These are phyloP conservation scores for Leucopternis melanops DNA, from an alignment of 2,113 vertebrate genomes.

Conservation along the genomic window DNA sequence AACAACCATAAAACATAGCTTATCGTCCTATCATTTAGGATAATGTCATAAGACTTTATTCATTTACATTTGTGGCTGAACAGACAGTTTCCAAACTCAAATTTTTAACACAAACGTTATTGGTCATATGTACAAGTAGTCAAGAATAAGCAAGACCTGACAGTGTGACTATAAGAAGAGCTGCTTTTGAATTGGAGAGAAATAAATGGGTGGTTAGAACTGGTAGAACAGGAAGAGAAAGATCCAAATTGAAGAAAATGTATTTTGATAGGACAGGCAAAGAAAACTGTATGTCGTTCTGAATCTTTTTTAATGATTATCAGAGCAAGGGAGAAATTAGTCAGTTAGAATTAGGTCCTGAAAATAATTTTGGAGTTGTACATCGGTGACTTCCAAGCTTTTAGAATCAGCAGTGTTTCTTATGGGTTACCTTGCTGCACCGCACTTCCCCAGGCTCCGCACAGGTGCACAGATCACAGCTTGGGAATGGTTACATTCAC, in stretches of 20 bases:
- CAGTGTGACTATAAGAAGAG: not conserved
- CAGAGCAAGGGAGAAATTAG: not conserved
- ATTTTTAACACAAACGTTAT: not conserved
- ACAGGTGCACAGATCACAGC: not conserved
- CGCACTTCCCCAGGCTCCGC: not conserved
- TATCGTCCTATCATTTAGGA: not conserved
- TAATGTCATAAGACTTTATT: not conserved
- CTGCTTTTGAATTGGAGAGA: not conserved
- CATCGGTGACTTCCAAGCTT: not conserved
- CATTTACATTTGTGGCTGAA: not conserved
- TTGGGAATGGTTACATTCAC: not conserved
- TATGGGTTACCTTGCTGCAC: not conserved
- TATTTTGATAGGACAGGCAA: not conserved
- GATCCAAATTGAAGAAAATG: not conserved
- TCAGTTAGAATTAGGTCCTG: not conserved
- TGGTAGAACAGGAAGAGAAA: not conserved
- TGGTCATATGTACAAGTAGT: not conserved
- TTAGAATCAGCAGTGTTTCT: not conserved
- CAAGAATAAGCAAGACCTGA: not conserved
- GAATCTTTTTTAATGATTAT: not conserved
- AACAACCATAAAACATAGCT: not conserved
- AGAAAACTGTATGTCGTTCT: not conserved
- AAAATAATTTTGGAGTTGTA: not conserved
- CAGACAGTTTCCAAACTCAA: not conserved
- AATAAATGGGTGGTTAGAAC: not conserved